Evolutionary conservation across 2,888 invertebrate genomes (phyloP), one percentile per base, ranked within the genome.

Genomic region (Seira sanloemensis): DNA sequence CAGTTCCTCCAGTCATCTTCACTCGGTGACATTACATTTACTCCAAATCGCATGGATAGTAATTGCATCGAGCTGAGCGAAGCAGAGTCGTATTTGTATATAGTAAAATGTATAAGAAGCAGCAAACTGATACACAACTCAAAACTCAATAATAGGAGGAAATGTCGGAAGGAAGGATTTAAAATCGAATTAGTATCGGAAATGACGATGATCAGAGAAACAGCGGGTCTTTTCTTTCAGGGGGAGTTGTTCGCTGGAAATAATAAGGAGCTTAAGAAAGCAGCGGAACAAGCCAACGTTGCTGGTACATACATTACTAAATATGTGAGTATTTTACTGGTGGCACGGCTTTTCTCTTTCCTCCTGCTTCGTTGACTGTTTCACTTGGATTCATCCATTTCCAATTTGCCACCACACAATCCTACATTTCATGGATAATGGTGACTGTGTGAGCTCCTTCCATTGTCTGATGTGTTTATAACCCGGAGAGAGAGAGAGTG

Each of bases 131-230:
- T n/a, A n/a, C n/a, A n/a, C n/a, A n/a, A n/a, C n/a, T n/a, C n/a
- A n/a, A n/a, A n/a, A n/a, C n/a, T n/a, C n/a, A n/a, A n/a, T n/a
- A n/a, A n/a, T n/a, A n/a, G n/a, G n/a, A n/a, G n/a, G n/a, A n/a
- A n/a, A n/a, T n/a, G n/a, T n/a, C n/a, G 86, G 78, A 68, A 83
- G 82, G 68, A 82, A 83, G 83, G 83, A 83, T 83, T 83, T 83
- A 58, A 78, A 83, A 83, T 83, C 78, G 78, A 83, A 83, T 83
- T 83, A 83, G 83, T 58, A 58, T 78, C 24, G 74, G 67, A 83
- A 83, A 83, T 83, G 83, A 83, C 50, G 68, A 37, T 18, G 27
- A 46, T 46, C 46, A 5, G 46, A 9, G 46, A 46, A 46, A 5
- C 7, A 46, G 46, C 46, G 5, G 46, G 12, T n/a, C 46, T 46